These are phyloP conservation scores for Valencia hispanica DNA, from an alignment of 2,797 vertebrate species.

Conservation along the genomic window DNA sequence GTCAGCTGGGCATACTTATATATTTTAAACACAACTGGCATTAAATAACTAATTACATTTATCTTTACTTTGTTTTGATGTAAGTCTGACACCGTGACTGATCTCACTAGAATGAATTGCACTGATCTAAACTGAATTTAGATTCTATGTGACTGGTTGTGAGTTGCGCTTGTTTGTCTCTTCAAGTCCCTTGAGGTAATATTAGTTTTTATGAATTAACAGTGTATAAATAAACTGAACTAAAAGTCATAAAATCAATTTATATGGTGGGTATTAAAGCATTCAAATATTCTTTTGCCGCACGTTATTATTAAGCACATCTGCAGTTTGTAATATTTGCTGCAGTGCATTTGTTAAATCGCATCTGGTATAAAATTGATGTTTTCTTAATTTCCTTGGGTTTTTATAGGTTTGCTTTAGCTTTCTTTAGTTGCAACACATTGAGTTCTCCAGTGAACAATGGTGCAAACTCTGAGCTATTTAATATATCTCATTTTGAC, in stretches of 20 bases:
- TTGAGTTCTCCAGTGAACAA: neutral
- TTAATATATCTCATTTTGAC: neutral
- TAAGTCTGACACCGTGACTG: neutral
- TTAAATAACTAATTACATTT: neutral
- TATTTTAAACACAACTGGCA: neutral
- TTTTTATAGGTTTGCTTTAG: neutral
- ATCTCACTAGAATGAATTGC: neutral
- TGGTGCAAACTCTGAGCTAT: neutral
- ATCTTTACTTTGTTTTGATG: neutral
- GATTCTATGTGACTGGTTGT: neutral
- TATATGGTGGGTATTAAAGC: neutral
- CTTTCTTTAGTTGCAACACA: neutral
- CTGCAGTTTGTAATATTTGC: neutral
- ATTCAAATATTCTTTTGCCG: neutral
- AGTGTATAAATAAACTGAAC: too few relatives aligned
- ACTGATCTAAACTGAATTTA: neutral
- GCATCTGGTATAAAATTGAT: neutral
- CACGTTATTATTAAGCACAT: neutral
- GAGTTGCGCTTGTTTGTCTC: neutral
- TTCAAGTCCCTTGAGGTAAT: neutral
- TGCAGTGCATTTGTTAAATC: neutral
- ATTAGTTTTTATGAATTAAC: neutral
- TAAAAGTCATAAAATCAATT: neutral
- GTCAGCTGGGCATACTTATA: neutral
- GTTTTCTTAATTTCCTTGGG: neutral